These are phyloP conservation scores for Drosophila trichaetosa DNA, from an alignment of 2,888 invertebrate genomes.

Conservation along the genomic window DNA sequence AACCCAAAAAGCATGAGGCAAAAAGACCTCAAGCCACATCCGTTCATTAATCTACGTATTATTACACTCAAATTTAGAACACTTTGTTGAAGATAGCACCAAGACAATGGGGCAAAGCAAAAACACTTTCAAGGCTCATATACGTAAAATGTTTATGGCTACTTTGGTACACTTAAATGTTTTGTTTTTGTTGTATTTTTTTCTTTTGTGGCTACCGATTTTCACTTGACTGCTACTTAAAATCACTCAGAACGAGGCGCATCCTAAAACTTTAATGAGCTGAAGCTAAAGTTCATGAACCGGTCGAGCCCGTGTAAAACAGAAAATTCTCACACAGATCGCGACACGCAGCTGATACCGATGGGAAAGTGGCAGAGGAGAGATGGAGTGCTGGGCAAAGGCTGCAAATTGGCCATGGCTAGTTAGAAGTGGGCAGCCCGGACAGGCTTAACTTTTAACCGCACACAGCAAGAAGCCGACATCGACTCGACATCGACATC, in stretches of 20 bases:
- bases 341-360: slow-evolving; percentile 44
- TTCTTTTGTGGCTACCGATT: slow-evolving; percentile 62
- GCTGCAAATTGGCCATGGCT: slow-evolving; percentile 38
- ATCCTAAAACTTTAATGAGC: slow-evolving; percentile 67
- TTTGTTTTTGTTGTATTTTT: slow-evolving; percentile 12
- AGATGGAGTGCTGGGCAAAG: slow-evolving; percentile 7
- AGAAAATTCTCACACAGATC: slow-evolving; percentile 51
- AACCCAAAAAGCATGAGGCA: not conserved
- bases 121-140: slow-evolving; percentile 39
- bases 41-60: slow-evolving; percentile 28
- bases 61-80: slow-evolving; percentile 20
- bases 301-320: slow-evolving; percentile 1
- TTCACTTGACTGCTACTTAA: slow-evolving; percentile 49
- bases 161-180: slow-evolving; percentile 65
- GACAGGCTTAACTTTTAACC: slow-evolving; percentile 77
- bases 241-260: slow-evolving; percentile 59
- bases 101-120: slow-evolving; percentile 29
- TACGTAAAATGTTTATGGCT: slow-evolving; percentile 55
- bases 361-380: slow-evolving; percentile 25
- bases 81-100: slow-evolving; percentile 22
- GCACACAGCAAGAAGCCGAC: slow-evolving; percentile 60
- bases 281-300: slow-evolving; percentile 71
- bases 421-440: slow-evolving; percentile 50
- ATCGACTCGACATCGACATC: slow-evolving; percentile 59
- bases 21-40: slow-evolving; percentile 2